Base-by-base conservation (phyloP, 1,140 invertebrate species). In the Oryzaephilus surinamensis region DNA sequence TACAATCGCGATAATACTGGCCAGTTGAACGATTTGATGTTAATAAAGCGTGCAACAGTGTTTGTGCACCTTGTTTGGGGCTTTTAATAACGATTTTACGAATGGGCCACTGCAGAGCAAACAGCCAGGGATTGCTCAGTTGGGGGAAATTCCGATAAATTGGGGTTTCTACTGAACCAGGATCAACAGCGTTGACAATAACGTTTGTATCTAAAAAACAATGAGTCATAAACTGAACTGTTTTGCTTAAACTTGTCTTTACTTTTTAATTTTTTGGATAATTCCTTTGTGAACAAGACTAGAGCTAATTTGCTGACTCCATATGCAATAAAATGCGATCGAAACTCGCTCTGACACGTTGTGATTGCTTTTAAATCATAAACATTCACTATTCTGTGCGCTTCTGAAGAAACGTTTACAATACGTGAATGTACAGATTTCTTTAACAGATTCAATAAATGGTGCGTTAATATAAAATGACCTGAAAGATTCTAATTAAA, bases 81-180 rank as follows among this genome's bases (percentile, higher is more conserved):
- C 38, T 55, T 48, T 63, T 62, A 8, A 61, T 40, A 4, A 60
- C 38, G 12, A 63, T 12, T 12, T 51, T 8, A 18, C 60, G 46
- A 14, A 64, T 54, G 17, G 57, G 60, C 49, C 51, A 58, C 45
- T 62, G 59, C 10, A 62, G 26, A 11, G 42, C 48, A 31, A 52
- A 58, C 13, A 61, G 36, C 31, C 45, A 54, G 6, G 42, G 38
- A 32, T 61, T 62, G 24, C 40, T 46, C 13, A 59, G 30, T n/a
- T 41, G 46, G 16, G 58, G 57, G 43, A 58, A 64, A 37, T 62
- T 35, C 17, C 61, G 42, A 39, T 50, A 61, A 26, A 66, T 57
- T 2, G 32, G 12, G 2, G 62, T 64, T 44, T 64, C 58, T 5
- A 55, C 53, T 30, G 62, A 62, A 24, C 64, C 64, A 14, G 64